Conservation (phyloP, 1,140 invertebrate species). For the Callitettix versicolor region DNA sequence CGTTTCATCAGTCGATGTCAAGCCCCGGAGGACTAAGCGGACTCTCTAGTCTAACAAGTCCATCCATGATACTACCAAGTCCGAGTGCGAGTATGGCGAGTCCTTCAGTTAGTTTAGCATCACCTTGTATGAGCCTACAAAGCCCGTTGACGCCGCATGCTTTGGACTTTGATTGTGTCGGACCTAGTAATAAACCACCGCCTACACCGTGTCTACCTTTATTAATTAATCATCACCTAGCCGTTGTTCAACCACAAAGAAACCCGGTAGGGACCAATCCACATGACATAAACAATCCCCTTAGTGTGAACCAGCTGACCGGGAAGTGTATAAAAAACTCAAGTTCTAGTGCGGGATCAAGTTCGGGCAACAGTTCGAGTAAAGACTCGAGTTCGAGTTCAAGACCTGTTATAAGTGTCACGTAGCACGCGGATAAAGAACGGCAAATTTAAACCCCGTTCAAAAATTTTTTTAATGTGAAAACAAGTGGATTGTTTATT, state of each 20-base stretch:
- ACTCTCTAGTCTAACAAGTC: slow-evolving; percentile 66
- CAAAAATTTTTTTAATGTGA: too few species aligned
- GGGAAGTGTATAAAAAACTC: slow-evolving; percentile 52
- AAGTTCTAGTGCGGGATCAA: slow-evolving; percentile 2
- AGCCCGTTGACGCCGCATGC: slow-evolving; percentile 41
- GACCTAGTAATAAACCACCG: slow-evolving; percentile 33
- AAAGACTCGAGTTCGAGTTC: slow-evolving; percentile 20
- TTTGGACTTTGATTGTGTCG: slow-evolving; percentile 27
- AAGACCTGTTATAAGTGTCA: slow-evolving; percentile 27
- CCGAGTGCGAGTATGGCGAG: slow-evolving; percentile 54
- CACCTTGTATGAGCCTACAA: slow-evolving; percentile 41
- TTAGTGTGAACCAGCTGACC: slow-evolving; percentile 78
- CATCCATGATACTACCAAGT: slow-evolving; percentile 53
- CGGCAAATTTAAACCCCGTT: slow-evolving; percentile 11
- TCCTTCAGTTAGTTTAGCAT: slow-evolving; percentile 47
- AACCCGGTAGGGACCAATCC: slow-evolving; percentile 82
- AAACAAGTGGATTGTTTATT: too few species aligned
- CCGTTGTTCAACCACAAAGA: slow-evolving; percentile 36
- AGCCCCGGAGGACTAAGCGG: slow-evolving; percentile 65
- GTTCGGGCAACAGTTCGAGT: slow-evolving; percentile 11
- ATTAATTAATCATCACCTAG: slow-evolving; percentile 25
- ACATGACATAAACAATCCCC: slow-evolving; percentile 79
- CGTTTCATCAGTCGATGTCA: slow-evolving; percentile 53
- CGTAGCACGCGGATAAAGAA: slow-evolving; percentile 24
- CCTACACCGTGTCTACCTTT: slow-evolving; percentile 21